Percentiles rank a stretch among this genome's conserved stretches.
These are phyloP conservation scores for Oscheius sp. DNA, from an alignment of 2,888 invertebrate genomes.

Conservation along the genomic window DNA sequence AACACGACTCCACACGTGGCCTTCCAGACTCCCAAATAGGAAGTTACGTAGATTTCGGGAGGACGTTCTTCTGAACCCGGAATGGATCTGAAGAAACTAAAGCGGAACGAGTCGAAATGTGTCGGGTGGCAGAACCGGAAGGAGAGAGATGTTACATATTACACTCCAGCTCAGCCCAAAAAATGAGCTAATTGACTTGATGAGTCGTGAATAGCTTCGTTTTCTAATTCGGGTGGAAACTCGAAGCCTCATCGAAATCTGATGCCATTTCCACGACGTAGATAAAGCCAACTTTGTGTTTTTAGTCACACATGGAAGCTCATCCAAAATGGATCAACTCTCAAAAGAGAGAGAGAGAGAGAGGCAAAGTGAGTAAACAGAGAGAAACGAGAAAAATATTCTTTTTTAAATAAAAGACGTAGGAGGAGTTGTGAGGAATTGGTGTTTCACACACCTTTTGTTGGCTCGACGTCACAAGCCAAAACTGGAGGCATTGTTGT, in stretches of 20 bases:
- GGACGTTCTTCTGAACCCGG: too few species aligned
- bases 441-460: conserved; percentile 1
- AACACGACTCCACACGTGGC: too few species aligned
- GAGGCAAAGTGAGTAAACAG: too few species aligned
- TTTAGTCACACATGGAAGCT: too few species aligned
- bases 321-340: too few species aligned
- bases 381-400: too few species aligned
- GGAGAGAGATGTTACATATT: background rate
- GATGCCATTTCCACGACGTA: conserved; percentile 3
- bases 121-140: background rate
- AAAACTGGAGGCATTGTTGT: background rate
- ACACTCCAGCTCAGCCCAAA: background rate
- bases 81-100: too few species aligned
- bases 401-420: too few species aligned
- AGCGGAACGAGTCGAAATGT: background rate
- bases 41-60: too few species aligned
- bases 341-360: background rate
- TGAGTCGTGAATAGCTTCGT: background rate
- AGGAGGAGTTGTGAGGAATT: background rate
- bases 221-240: background rate
- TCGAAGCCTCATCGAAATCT: background rate
- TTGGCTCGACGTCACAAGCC: background rate
- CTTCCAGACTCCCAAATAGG: too few species aligned
- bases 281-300: background rate
- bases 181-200: background rate